Evolutionary conservation across 30 jellyfish, hydroid and myxozoan species (phyloP).

Genomic region (Aurelia sp.): DNA sequence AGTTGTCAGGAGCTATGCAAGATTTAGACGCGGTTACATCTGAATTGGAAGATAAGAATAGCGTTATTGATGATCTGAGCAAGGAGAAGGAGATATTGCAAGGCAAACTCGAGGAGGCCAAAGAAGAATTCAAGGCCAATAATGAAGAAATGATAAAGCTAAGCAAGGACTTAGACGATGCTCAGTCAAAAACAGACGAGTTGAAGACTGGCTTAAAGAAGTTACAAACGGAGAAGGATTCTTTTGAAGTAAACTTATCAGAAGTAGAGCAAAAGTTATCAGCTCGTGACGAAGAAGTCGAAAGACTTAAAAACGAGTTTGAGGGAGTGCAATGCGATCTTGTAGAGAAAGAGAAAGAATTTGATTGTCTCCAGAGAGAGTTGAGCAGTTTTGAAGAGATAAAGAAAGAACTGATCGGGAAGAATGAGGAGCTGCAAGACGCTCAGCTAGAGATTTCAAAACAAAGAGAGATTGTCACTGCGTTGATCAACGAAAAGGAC

Average conservation of each 20-base stretch:
- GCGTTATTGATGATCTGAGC: not conserved
- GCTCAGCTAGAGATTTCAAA: no score
- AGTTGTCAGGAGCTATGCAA: not conserved
- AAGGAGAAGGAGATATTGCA: not conserved
- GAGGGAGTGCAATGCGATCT: not conserved
- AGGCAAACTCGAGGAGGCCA: not conserved
- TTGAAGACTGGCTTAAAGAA: not conserved
- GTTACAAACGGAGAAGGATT: conserved; percentile 11
- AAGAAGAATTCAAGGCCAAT: not conserved
- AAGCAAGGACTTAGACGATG: conserved; percentile 2
- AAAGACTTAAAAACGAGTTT: conserved; percentile 2
- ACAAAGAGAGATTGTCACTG: no score
- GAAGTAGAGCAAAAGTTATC: not conserved
- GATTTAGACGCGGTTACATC: not conserved
- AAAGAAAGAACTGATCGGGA: no score
- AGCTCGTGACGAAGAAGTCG: not conserved
- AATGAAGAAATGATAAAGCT: not conserved
- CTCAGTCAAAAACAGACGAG: not conserved
- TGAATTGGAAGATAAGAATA: not conserved
- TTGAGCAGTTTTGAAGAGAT: no score
- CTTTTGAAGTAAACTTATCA: not conserved
- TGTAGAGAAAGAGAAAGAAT: not conserved
- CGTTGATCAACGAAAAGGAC: no score
- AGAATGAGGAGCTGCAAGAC: no score
- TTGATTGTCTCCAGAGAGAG: no score